Percentiles rank a stretch among this genome's conserved stretches.
These are phyloP conservation scores for Drosophila bunnanda DNA, from an alignment of 2,888 invertebrate species.

Conservation along the genomic window DNA sequence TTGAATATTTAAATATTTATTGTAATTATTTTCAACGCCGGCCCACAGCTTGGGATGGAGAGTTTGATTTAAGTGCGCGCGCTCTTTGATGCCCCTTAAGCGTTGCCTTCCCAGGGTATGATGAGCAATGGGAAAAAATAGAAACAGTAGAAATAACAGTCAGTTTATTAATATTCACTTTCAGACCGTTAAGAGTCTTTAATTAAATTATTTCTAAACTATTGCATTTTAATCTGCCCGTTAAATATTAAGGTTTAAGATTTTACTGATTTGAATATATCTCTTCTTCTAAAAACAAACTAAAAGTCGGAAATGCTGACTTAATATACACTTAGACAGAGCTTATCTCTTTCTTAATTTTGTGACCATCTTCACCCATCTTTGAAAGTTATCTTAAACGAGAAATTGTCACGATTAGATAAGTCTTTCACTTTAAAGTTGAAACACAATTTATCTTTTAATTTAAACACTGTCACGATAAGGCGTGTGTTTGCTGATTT, in stretches of 20 bases:
- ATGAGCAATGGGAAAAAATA: background rate
- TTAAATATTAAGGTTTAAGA: background rate
- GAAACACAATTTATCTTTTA: slow-evolving; percentile 1
- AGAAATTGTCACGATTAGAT: slow-evolving; percentile 11
- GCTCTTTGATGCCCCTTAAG: slow-evolving; percentile 25
- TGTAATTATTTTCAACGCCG: slow-evolving; percentile 45
- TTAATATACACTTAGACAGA: background rate
- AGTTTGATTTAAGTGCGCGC: slow-evolving; percentile 29
- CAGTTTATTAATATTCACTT: background rate
- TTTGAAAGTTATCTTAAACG: slow-evolving; percentile 9
- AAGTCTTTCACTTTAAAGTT: slow-evolving; percentile 3
- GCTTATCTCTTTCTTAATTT: background rate
- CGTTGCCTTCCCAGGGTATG: background rate
- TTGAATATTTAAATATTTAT: slow-evolving; percentile 50
- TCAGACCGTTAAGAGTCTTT: background rate
- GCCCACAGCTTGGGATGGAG: slow-evolving; percentile 27
- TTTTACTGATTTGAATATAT: background rate
- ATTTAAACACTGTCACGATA: slow-evolving; percentile 5
- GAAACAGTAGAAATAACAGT: background rate
- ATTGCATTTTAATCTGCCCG: no score
- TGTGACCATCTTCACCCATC: slow-evolving; percentile 5
- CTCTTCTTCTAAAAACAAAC: background rate
- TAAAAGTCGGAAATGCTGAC: slow-evolving; percentile 8
- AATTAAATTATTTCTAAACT: no score
- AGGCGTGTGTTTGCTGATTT: background rate